Base-by-base conservation (phyloP, 1,140 invertebrate genomes). In the Anastrepha obliqua region DNA sequence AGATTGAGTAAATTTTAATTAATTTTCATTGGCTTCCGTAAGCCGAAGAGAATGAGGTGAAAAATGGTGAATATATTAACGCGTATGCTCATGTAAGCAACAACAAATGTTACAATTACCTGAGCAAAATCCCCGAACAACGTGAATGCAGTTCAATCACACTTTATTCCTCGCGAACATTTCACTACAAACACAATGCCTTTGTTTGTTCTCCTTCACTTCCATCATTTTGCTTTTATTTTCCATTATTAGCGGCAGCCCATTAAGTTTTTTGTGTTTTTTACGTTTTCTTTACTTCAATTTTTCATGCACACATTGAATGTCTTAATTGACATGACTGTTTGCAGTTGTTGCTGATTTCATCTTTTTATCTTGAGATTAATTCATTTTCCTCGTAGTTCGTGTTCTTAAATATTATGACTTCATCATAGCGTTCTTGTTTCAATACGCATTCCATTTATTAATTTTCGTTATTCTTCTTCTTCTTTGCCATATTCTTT, bases 401-500 rank as follows among this genome's bases (percentile, higher is more conserved):
- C 20, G 7, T 59, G 44, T 58, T 55, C 17, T 67, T 39, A 62
- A 86, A 86, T 64, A 86, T 65, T 86, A 86, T 55, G 86, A 55
- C 67, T 47, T 51, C 47, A 85, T 64, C 51, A 47, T 55, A 47
- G 47, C 44, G 47, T 20, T 81, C 44, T 81, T 81, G 17, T 81
- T 29, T 55, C 47, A 81, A 5, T 29, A 58, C n/a, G 44, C 59
- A 87, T 44, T n/a, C 60, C 17, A n/a, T n/a, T 81, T 86, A 86
- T 67, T 70, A 67, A 58, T 39, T 55, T 86, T 70, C 44, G 70
- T 67, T 70, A 67, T 42, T 39, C 42, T 86, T 70, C 44, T 17
- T n/a, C 74, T 87, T 70, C 65, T 67, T 89, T 85, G 86, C 55
- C 81, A 59, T 90, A 11, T 87, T 86, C 78, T 60, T 89, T 87